Percentiles rank a stretch among this genome's conserved stretches.
phyloP scores from a whole-genome alignment of 2,888 invertebrate genomes.

The Flabesymbios commensalis region DNA sequence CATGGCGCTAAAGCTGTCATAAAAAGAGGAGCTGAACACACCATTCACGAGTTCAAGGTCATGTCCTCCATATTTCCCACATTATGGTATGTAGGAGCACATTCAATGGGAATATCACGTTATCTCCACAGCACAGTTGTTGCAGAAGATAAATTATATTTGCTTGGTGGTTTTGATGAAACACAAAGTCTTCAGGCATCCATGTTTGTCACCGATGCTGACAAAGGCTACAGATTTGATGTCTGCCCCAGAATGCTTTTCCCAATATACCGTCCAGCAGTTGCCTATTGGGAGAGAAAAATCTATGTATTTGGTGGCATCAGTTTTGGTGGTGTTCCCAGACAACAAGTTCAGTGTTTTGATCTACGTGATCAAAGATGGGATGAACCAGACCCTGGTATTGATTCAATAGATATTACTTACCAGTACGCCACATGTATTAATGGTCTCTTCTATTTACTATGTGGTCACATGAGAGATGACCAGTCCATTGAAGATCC shows the following conservation, averaged over 20 bases:
- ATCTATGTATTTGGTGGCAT: conserved; percentile 35
- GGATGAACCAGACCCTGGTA: conserved; percentile 22
- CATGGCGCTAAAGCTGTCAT: conserved; percentile 28
- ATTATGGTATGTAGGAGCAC: conserved; percentile 35
- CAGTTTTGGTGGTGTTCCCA: conserved; percentile 22
- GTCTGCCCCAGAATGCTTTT: conserved; percentile 33
- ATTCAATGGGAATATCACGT: conserved; percentile 31
- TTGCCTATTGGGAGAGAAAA: conserved; percentile 19
- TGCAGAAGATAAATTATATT: conserved; percentile 22
- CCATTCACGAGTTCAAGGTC: conserved; percentile 35
- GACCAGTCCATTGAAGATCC: conserved; percentile 5
- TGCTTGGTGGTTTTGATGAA: conserved; percentile 36
- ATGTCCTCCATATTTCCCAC: conserved; percentile 39
- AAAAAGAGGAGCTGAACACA: conserved; percentile 32
- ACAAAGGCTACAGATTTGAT: conserved; percentile 24
- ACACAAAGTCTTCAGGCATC: conserved; percentile 33
- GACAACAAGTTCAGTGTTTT: conserved; percentile 25
- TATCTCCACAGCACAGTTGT: conserved; percentile 33
- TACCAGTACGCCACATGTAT: conserved; percentile 32
- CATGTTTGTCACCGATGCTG: conserved; percentile 27
- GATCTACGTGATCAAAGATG: conserved; percentile 24
- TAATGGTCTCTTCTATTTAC: conserved; percentile 22
- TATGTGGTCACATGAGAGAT: conserved; percentile 21
- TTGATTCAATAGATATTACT: conserved; percentile 16
- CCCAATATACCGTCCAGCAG: conserved; percentile 29